Evolutionary conservation across 2,797 vertebrate species (phyloP).

Genomic region (Sciurus carolinensis): DNA sequence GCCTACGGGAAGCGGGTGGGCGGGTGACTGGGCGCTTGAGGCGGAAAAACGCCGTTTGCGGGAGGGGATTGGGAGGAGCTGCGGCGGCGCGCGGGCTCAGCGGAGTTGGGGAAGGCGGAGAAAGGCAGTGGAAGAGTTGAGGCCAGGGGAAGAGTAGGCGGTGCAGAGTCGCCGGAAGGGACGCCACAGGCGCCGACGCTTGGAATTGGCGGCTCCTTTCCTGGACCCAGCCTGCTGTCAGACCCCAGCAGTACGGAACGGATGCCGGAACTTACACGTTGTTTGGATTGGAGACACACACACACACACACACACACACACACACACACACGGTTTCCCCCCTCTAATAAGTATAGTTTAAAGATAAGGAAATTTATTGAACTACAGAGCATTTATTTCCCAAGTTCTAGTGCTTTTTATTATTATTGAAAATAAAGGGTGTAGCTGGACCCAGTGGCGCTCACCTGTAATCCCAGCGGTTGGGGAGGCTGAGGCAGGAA

Average conservation of each 20-base stretch:
- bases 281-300: too few relatives aligned
- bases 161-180: too few relatives aligned
- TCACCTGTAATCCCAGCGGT: neutral
- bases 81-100: fast-evolving
- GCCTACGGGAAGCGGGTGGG: constrained; percentile 57
- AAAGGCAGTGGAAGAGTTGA: fast-evolving
- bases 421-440: too few relatives aligned
- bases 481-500: too few relatives aligned
- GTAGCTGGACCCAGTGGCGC: neutral
- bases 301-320: too few relatives aligned
- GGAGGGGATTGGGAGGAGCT: fast-evolving
- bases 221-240: too few relatives aligned
- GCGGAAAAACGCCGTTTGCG: neutral
- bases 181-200: too few relatives aligned
- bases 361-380: neutral
- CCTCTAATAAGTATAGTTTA: neutral
- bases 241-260: too few relatives aligned
- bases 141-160: neutral
- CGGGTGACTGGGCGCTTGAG: neutral
- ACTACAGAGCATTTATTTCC: neutral
- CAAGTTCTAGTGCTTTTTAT: too few relatives aligned
- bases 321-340: neutral
- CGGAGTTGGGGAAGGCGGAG: fast-evolving
- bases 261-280: too few relatives aligned
- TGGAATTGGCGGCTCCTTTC: too few relatives aligned